Base-by-base conservation (phyloP, 30 jellyfish, hydroid and myxozoan species). In the Calvadosia cruxmelitensis region DNA sequence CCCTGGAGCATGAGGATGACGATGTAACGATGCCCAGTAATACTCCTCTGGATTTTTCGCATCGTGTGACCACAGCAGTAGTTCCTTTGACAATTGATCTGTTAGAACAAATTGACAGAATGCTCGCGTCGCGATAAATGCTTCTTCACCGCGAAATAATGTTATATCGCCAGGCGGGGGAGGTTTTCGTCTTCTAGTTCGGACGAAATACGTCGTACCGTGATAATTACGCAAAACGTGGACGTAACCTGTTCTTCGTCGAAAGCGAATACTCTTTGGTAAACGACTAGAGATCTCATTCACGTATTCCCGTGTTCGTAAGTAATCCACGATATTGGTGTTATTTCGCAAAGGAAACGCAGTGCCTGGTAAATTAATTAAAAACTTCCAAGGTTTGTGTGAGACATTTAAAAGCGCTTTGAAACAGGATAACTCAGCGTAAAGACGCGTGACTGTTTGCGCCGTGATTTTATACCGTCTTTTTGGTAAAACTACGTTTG, bases 11-110 rank as follows among this genome's bases (percentile, higher is more conserved):
- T 84, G 84, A 3, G 87, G 93, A 26, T 75, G 28, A 3, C 93
- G 78, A 78, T 89, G 65, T 28, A 89, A 63, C 0, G 93, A 73
- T 32, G 98, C 98, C 93, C 93, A 89, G 76, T n/a, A 89, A 68
- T 81, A 89, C 34, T 82, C 98, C n/a, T 89, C 98, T 0, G 98
- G 98, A 53, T 74, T 81, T 67, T 74, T 89, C 16, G 98, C 77
- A 69, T 81, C 93, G 23, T 53, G 82, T 1, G 92, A 74, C 98
- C 98, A 89, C 5, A 68, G 71, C 53, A 89, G 67, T 48, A 89
- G 63, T 31, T 64, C 57, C 49, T 66, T 53, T 3, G 98, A 84
- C 27, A 72, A 24, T 3, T 25, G 32, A 10, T 92, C 75, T 34
- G 66, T 70, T 13, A 76, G 51, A 32, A 72, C 68, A 50, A 42